These are phyloP conservation scores for Himalopsyche kuldschensis DNA, from an alignment of 2,888 invertebrate species.

Conservation along the genomic window DNA sequence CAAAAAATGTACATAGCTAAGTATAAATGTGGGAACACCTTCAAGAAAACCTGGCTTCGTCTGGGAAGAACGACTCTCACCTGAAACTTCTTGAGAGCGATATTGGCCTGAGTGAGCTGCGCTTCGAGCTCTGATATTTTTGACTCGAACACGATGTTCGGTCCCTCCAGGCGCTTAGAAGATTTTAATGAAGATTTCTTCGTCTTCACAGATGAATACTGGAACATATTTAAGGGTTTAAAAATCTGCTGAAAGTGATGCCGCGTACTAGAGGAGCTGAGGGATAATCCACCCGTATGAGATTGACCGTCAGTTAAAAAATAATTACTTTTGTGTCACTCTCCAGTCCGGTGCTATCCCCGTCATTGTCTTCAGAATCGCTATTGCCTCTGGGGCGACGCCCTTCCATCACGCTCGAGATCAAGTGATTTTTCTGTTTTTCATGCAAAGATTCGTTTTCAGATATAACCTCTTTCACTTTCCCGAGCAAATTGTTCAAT, in stretches of 20 bases:
- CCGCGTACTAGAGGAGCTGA: no score
- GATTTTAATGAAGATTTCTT: conserved; percentile 46
- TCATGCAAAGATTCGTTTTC: conserved; percentile 83
- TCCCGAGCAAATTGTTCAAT: conserved; percentile 72
- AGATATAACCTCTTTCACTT: conserved; percentile 83
- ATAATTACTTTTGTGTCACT: conserved; percentile 53
- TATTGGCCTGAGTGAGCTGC: conserved; percentile 75
- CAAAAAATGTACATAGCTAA: neutral
- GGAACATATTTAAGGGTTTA: conserved; percentile 20
- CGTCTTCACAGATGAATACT: conserved; percentile 50
- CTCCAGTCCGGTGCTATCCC: conserved; percentile 55
- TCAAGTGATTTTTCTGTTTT: conserved; percentile 71
- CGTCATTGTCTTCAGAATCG: conserved; percentile 55
- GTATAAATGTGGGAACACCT: neutral
- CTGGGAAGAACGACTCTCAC: conserved; percentile 45
- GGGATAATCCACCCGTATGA: no score
- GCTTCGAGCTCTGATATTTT: conserved; percentile 83
- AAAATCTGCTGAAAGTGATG: no score
- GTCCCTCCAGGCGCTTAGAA: conserved; percentile 65
- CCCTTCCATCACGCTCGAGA: conserved; percentile 64
- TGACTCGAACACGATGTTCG: conserved; percentile 81
- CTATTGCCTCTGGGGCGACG: conserved; percentile 41
- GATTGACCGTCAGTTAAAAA: neutral
- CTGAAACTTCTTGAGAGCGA: conserved; percentile 73
- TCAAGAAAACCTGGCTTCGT: neutral